Conservation (phyloP, 2,888 invertebrate genomes). For the Campopleginae sp. region DNA sequence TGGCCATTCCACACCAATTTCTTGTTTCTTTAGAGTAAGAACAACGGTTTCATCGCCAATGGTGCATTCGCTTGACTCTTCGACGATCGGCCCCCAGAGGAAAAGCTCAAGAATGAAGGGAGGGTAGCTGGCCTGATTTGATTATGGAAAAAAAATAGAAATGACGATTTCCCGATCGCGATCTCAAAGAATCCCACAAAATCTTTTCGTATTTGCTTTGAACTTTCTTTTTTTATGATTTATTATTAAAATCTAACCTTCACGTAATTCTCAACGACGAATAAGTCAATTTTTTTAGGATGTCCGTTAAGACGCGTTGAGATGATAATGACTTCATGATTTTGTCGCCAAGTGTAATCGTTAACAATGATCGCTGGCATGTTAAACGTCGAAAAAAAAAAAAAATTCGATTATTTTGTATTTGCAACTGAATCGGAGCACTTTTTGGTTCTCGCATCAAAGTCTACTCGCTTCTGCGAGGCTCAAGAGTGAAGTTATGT, state of each 20-base stretch:
- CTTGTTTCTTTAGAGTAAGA: conserved; percentile 88
- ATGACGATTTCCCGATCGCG: too few species aligned
- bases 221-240: background rate
- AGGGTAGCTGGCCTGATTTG: conserved; percentile 87
- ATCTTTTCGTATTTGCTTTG: background rate
- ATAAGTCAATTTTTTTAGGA: conserved; percentile 88
- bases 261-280: conserved; percentile 89
- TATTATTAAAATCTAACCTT: conserved; percentile 84
- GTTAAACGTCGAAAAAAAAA: conserved; percentile 52
- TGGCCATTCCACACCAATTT: conserved; percentile 86
- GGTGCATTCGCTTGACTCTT: conserved; percentile 87
- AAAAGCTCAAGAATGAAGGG: conserved; percentile 92
- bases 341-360: conserved; percentile 92
- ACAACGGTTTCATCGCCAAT: conserved; percentile 87
- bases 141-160: conserved; percentile 27
- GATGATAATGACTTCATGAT: conserved; percentile 86
- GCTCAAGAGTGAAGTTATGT: conserved; percentile 43
- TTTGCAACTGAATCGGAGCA: background rate
- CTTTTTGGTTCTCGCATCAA: background rate
- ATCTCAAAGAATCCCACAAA: background rate
- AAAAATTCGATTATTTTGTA: background rate
- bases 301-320: conserved; percentile 88
- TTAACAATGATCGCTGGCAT: conserved; percentile 90
- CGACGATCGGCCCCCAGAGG: conserved; percentile 87
- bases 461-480: background rate